phyloP scores from a whole-genome alignment of 2,888 invertebrate genomes.

The Phymatocera aterrima region DNA sequence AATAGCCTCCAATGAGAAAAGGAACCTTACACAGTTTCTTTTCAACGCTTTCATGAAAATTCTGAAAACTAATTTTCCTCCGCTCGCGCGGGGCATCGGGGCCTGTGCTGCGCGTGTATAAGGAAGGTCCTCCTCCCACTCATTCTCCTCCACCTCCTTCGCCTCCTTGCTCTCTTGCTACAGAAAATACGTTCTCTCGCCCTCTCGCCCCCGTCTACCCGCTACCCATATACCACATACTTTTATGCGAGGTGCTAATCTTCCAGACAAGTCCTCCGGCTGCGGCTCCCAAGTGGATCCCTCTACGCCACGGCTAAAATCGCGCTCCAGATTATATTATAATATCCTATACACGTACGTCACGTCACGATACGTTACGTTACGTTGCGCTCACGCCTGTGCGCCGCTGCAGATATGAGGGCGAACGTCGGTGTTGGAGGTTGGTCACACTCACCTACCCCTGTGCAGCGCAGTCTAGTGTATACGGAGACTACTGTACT shows the following conservation, averaged over 20 bases:
- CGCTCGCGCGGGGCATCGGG: conserved; percentile 59
- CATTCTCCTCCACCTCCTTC: background rate
- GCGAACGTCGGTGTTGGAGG: background rate
- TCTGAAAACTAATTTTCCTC: conserved; percentile 74
- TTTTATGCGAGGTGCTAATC: conserved; percentile 75
- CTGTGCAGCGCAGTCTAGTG: too few species aligned
- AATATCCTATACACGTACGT: conserved; percentile 58
- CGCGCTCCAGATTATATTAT: conserved; percentile 70
- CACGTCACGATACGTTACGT: background rate
- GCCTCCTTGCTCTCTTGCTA: conserved; percentile 57
- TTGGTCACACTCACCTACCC: too few species aligned
- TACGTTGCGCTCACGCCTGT: background rate
- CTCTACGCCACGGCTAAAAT: conserved; percentile 56
- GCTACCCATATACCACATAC: conserved; percentile 61
- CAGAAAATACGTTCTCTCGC: conserved; percentile 28
- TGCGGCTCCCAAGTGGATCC: conserved; percentile 39
- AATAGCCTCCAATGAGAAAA: conserved; percentile 73
- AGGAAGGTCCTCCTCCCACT: conserved; percentile 48
- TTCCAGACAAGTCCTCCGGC: conserved; percentile 67
- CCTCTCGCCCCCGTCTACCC: background rate
- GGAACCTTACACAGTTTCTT: conserved; percentile 72
- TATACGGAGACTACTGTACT: too few species aligned
- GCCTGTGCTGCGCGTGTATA: conserved; percentile 35
- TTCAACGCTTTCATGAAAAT: conserved; percentile 73
- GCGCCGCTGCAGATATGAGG: too few species aligned